Conservation (phyloP, 2,113 vertebrate genomes). For the Cynoglossus semilaevis region DNA sequence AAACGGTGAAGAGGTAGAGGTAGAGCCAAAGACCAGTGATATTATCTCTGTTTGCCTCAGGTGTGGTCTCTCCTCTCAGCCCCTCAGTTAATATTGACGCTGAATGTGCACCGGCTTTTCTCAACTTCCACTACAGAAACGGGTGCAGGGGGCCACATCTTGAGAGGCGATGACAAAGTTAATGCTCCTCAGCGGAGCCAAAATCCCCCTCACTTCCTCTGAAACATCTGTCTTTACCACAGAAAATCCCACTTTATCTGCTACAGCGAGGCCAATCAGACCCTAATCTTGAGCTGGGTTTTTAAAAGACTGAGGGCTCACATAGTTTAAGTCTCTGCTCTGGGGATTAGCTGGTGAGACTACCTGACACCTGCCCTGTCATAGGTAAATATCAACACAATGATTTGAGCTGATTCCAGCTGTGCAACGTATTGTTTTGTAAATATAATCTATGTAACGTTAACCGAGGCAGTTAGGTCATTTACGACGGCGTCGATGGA, state of each 20-base stretch:
- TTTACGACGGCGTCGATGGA: too few relatives aligned
- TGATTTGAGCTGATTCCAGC: background rate
- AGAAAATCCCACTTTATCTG: slow-evolving; percentile 70
- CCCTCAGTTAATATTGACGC: slow-evolving; percentile 17
- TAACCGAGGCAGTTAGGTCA: too few relatives aligned
- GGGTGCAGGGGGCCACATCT: slow-evolving; percentile 44
- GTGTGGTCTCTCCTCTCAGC: slow-evolving; percentile 10
- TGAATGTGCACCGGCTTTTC: slow-evolving; percentile 9
- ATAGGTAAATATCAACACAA: background rate
- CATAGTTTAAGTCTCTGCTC: slow-evolving; percentile 43
- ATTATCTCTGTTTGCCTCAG: slow-evolving; percentile 4
- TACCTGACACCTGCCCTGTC: slow-evolving; percentile 29
- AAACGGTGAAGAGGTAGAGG: too few relatives aligned
- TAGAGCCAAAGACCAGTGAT: too few relatives aligned
- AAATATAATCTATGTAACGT: background rate
- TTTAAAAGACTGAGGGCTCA: slow-evolving; percentile 44
- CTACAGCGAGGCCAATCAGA: slow-evolving; percentile 58
- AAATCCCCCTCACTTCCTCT: slow-evolving; percentile 59
- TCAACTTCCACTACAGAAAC: slow-evolving; percentile 54
- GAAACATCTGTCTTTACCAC: slow-evolving; percentile 72
- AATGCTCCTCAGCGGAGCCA: slow-evolving; percentile 50
- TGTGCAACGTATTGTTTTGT: background rate
- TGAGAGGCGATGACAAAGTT: slow-evolving; percentile 48
- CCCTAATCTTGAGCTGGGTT: slow-evolving; percentile 61
- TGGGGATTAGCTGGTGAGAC: slow-evolving; percentile 31